Evolutionary conservation across 2,113 vertebrate genomes (phyloP), one percentile per base, ranked within the genome.

Genomic region (Nibea albiflora): DNA sequence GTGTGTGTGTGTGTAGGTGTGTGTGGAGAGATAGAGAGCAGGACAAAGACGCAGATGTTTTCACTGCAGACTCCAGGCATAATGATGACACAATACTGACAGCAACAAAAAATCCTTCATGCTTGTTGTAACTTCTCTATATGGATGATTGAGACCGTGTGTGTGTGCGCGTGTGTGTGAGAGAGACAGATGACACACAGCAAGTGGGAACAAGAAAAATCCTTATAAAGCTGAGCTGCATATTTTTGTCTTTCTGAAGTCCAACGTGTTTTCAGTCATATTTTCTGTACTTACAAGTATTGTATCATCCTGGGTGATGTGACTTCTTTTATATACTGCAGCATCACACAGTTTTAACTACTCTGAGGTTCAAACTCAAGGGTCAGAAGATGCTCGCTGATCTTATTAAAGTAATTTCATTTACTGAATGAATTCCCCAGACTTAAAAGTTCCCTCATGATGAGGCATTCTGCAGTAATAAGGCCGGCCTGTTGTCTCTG

Each of bases 201-300:
- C 63, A 78, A 73, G 74, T 65, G 71, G 49, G 35, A 72, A 76
- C 76, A 82, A 72, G 80, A 80, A 69, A 54, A 61, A 47, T 14
- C 17, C 10, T 31, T 2, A 39, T 64, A 11, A 47, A 50, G 58
- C 8, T 53, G 24, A 60, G 73, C 35, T 54, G 31, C 70, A 78
- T 57, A 68, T 24, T 78, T 78, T 66, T 60, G 31, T 65, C 60
- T 42, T 49, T 56, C 1, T 61, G 24, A 61, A 26, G 47, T 77
- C 49, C 14, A 46, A 28, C 11, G n/a, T n/a, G n/a, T n/a, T n/a
- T n/a, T n/a, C n/a, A n/a, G n/a, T 20, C 11, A 8, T 47, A 9
- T 61, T 61, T 42, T 54, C 47, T 75, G 53, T 42, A 54, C 24
- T 73, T 24, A 11, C 14, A 8, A 52, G 71, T 63, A 3, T 76